Evolutionary conservation across 2,797 vertebrate genomes (phyloP), one percentile per base, ranked within the genome.

Genomic region (Ficedula albicollis): DNA sequence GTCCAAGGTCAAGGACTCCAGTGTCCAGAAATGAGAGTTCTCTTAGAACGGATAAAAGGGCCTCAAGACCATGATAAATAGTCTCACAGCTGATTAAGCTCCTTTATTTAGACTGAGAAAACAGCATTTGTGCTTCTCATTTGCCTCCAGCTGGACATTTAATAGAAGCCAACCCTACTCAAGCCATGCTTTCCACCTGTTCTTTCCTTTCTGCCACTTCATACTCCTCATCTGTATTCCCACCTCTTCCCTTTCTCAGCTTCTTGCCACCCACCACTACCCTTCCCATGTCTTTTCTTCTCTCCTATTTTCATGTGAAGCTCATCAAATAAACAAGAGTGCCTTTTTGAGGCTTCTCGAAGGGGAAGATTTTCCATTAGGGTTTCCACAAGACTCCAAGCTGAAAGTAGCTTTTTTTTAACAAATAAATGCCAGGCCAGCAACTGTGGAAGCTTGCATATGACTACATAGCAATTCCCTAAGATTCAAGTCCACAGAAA

Each of bases 1-100:
- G 34, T 81, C 90, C 93, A 98, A 98, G 97, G 97, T 98, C 97
- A 98, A 97, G 95, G 96, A 95, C 95, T 96, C 51, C 92, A 92
- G 90, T 89, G 84, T 96, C 97, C 95, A 97, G 89, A 97, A 97
- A 95, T 66, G 80, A 92, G 89, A 96, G 77, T 90, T 96, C 86
- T 96, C 80, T 81, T 87, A 93, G 87, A 96, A 90, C 74, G 74
- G 69, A 72, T 87, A 83, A 32, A 51, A 94, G 83, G 91, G 73
- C 87, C 95, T 93, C 90, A 94, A 93, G 90, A 91, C 30, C 76
- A 74, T 97, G 96, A 97, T 95, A 95, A 98, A 97, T 97, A 90
- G 91, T 93, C 85, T 97, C 85, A 97, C 74, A 97, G 74, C 87
- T 95, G 95, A 91, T 75, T 94, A 96, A 73, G 38, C 55, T 96